Conservation (phyloP, 1,140 invertebrate species). For the Monochamus saltuarius region DNA sequence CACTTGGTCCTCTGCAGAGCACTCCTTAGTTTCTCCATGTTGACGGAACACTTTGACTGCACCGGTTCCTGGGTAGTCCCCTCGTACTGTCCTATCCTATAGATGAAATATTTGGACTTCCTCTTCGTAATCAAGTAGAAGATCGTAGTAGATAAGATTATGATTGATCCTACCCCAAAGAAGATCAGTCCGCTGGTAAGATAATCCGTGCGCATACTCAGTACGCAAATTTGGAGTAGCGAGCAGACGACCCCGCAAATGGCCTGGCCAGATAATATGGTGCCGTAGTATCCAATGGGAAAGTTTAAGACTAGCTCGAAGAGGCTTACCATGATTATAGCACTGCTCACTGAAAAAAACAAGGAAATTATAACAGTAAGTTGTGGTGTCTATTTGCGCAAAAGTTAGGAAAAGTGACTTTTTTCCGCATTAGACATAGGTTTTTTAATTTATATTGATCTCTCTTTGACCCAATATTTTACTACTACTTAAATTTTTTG, state of each 20-base stretch:
- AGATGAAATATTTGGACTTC: constrained; percentile 34
- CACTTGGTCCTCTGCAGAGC: constrained; percentile 15
- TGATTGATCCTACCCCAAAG: constrained; percentile 26
- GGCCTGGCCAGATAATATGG: constrained; percentile 28
- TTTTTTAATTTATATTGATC: too few species aligned
- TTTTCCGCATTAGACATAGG: too few species aligned
- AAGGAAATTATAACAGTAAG: too few species aligned
- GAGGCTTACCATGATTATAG: constrained; percentile 29
- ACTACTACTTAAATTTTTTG: too few species aligned
- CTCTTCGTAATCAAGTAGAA: constrained; percentile 22
- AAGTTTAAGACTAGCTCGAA: constrained; percentile 35
- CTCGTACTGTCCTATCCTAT: constrained; percentile 24
- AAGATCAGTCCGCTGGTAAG: constrained; percentile 18
- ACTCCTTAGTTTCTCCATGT: constrained; percentile 1
- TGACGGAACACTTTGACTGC: neutral
- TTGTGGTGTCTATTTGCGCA: too few species aligned
- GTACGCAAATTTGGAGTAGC: constrained; percentile 30
- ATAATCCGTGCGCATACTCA: constrained; percentile 17
- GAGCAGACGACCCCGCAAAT: constrained; percentile 34
- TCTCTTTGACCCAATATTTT: too few species aligned
- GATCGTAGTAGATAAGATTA: constrained; percentile 23
- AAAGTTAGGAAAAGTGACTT: too few species aligned
- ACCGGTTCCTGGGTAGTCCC: constrained; percentile 15
- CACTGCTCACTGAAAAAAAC: constrained; percentile 26
- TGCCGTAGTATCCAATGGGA: constrained; percentile 27